Evolutionary conservation across 2,888 invertebrate species (phyloP).

Genomic region (Cerceris rybyensis): DNA sequence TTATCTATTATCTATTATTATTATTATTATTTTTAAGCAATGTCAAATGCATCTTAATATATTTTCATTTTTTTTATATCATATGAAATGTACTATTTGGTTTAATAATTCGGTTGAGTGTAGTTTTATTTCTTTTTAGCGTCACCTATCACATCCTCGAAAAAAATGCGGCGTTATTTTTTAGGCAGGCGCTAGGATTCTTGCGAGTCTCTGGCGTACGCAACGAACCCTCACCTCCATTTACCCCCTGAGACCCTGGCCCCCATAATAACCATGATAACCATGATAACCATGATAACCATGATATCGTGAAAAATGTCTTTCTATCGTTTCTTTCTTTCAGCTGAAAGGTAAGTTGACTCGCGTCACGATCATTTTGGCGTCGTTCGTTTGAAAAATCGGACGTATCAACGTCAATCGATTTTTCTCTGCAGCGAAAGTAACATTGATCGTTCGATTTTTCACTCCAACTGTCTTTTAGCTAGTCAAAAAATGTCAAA

Average conservation of each 20-base stretch:
- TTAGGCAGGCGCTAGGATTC: not conserved
- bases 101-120: constrained; percentile 78
- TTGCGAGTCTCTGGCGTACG: not conserved
- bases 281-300: too few relatives aligned
- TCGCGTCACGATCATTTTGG: not conserved
- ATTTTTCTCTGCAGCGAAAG: too few relatives aligned
- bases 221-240: not conserved
- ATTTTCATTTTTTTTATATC: constrained; percentile 81
- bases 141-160: constrained; percentile 77
- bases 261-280: not conserved
- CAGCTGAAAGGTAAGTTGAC: constrained; percentile 79
- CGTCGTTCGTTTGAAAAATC: not conserved
- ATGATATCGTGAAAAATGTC: not conserved
- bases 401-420: too few relatives aligned
- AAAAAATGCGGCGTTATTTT: not conserved
- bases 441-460: too few relatives aligned
- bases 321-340: constrained; percentile 63
- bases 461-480: not conserved
- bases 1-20: constrained; percentile 73
- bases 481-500: not conserved
- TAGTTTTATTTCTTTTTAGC: constrained; percentile 73
- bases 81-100: constrained; percentile 81
- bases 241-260: not conserved
- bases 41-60: constrained; percentile 82
- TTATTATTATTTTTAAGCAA: constrained; percentile 78